Percentiles rank a stretch among this genome's conserved stretches.
Conservation (phyloP, 2,797 vertebrate genomes). For the Lepidocolaptes lacrymiger region DNA sequence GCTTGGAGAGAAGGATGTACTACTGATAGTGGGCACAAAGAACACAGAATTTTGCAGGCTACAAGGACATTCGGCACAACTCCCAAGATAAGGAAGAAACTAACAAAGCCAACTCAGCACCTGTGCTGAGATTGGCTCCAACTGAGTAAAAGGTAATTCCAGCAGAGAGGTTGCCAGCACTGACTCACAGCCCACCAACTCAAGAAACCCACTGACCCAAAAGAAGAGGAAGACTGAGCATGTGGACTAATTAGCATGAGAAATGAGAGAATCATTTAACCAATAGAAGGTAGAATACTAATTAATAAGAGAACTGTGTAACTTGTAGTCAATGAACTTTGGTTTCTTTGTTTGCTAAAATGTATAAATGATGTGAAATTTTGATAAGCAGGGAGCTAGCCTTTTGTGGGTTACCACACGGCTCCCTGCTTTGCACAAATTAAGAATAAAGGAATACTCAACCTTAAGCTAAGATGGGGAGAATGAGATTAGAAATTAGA, state of each 20-base stretch:
- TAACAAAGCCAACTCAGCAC: background rate
- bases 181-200: background rate
- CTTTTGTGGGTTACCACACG: background rate
- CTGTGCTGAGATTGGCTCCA: background rate
- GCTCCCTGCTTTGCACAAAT: background rate
- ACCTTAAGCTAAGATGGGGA: background rate
- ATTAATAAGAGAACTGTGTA: background rate
- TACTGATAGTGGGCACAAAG: background rate
- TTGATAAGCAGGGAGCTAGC: background rate
- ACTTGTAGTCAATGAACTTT: background rate
- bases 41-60: background rate
- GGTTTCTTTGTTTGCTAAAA: background rate
- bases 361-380: background rate
- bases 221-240: background rate
- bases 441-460: background rate
- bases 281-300: background rate
- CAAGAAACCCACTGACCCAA: background rate
- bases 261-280: background rate
- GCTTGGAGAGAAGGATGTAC: background rate
- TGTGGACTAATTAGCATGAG: background rate
- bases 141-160: background rate
- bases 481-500: background rate
- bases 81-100: background rate
- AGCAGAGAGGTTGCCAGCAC: background rate
- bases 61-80: background rate